Conservation (phyloP, 2,113 vertebrate genomes). For the Symphodus melops region DNA sequence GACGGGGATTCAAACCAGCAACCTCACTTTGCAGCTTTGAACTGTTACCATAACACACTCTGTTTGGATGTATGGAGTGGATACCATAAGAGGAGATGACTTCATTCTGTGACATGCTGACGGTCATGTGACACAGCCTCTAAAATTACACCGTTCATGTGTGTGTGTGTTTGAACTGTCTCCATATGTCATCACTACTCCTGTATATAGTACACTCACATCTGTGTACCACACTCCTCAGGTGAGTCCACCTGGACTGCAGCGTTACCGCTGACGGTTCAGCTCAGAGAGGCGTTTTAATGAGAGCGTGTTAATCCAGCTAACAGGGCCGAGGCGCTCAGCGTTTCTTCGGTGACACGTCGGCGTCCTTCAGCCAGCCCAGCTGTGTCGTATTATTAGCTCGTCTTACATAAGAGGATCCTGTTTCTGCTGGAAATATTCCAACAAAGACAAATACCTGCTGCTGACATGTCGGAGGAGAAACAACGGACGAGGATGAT, state of each 20-base stretch:
- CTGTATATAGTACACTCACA: too few relatives aligned
- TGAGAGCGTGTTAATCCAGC: too few relatives aligned
- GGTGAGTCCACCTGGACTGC: too few relatives aligned
- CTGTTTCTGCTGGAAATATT: constrained; percentile 19
- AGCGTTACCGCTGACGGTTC: too few relatives aligned
- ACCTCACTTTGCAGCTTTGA: too few relatives aligned
- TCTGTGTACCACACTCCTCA: too few relatives aligned
- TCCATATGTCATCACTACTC: too few relatives aligned
- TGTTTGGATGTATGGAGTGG: neutral
- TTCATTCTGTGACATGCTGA: neutral
- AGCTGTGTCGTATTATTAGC: constrained; percentile 34
- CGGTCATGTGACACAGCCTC: constrained; percentile 5
- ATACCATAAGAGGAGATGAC: constrained; percentile 44
- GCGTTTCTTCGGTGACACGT: neutral
- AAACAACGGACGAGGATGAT: neutral
- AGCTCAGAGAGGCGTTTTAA: too few relatives aligned
- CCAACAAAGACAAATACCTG: neutral
- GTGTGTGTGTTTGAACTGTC: neutral
- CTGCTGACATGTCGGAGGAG: neutral
- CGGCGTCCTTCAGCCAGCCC: neutral
- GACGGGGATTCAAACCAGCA: too few relatives aligned
- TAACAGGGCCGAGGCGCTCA: neutral
- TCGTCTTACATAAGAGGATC: constrained; percentile 39
- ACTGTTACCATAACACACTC: neutral
- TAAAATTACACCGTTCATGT: neutral